phyloP scores from a whole-genome alignment of 2,888 invertebrate genomes.

The Poecilus cupreus region DNA sequence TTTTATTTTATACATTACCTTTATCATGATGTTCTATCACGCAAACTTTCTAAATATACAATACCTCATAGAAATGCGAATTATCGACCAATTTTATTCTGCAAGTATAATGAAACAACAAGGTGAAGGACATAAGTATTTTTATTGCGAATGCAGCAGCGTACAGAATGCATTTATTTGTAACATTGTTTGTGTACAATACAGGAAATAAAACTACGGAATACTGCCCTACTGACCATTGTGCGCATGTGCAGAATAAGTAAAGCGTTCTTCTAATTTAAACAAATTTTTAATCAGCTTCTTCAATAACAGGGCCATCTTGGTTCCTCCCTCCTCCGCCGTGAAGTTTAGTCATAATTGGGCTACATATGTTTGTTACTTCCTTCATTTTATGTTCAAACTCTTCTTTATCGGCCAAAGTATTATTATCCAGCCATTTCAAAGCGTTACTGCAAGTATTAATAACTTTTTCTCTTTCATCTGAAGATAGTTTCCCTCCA shows the following conservation, averaged over 20 bases:
- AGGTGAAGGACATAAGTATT: constrained; percentile 50
- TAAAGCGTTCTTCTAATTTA: no score
- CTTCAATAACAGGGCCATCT: constrained; percentile 70
- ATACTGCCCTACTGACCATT: background rate
- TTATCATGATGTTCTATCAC: background rate
- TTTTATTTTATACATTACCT: no score
- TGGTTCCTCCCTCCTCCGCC: background rate
- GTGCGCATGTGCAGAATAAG: no score
- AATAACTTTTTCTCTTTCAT: constrained; percentile 71
- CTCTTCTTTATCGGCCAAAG: constrained; percentile 79
- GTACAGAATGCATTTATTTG: constrained; percentile 16
- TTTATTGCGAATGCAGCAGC: constrained; percentile 1
- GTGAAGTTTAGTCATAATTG: constrained; percentile 77
- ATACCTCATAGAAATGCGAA: background rate
- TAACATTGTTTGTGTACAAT: constrained; percentile 7
- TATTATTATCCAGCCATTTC: constrained; percentile 83
- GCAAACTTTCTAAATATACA: constrained; percentile 51
- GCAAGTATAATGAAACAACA: constrained; percentile 39
- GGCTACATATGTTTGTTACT: constrained; percentile 76
- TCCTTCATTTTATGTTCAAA: constrained; percentile 79
- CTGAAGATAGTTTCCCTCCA: constrained; percentile 77
- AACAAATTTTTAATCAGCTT: constrained; percentile 70
- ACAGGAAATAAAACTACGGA: background rate
- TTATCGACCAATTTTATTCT: constrained; percentile 32
- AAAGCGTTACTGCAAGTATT: constrained; percentile 78